Evolutionary conservation across 2,888 invertebrate genomes (phyloP), one percentile per base, ranked within the genome.

Genomic region (Anarsia innoxiella): DNA sequence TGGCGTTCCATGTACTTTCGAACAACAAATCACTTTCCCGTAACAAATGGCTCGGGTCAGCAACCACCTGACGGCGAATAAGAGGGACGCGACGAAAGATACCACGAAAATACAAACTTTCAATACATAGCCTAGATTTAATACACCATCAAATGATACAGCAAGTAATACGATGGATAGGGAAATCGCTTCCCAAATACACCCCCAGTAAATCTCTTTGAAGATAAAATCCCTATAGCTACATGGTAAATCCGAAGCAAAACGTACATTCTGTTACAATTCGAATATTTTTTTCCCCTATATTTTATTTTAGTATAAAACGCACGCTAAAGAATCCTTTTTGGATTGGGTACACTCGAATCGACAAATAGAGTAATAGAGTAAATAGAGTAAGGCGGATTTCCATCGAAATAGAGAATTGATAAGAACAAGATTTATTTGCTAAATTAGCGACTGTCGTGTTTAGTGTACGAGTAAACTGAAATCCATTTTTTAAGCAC

Each of bases 251-350:
- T 31, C 31, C 25, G 35, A 13, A 16, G 0, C 6, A 16, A 40
- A 40, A 31, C 26, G 30, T 28, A 25, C 19, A 31, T 31, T 36
- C 43, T 51, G 49, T 51, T 52, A 44, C 45, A 48, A 27, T 35
- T 35, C 27, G 27, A 16, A 35, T 35, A 35, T 35, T 32, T 44
- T 52, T 49, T 52, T 53, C 44, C 45, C 48, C 43, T 46, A 46
- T 47, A 49, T 57, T 56, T 54, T 40, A 25, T 51, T 48, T 41
- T 49, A 37, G 40, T 35, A 41, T 52, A 58, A 59, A 55, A 53
- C 51, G 56, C 51, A 49, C 45, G 45, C 52, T 51, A 48, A 51
- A 57, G 51, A 53, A 56, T 59, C 64, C 55, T 59, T 60, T 44
- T 31, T 56, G 47, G 45, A 50, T 51, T 42, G 25, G 15, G 41